A percentile compares a stretch with the other conserved stretches of the same genome.
phyloP scores from a whole-genome alignment of 2,113 vertebrate genomes.

The Ailurus styani region DNA sequence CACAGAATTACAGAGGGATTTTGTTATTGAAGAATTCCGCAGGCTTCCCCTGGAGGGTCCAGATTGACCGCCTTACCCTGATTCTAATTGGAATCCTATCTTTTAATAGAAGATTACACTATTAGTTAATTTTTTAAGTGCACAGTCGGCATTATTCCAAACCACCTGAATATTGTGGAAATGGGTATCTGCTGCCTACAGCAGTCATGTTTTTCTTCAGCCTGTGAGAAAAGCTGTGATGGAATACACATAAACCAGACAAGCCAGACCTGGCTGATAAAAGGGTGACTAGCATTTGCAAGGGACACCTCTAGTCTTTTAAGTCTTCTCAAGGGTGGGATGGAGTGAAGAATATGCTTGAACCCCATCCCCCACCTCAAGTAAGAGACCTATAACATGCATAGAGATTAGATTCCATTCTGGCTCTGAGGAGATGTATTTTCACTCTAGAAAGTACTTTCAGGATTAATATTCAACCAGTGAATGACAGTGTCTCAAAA shows the following conservation, averaged over 20 bases:
- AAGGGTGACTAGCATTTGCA: not conserved
- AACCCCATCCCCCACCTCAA: not conserved
- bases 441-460: not conserved
- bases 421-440: not conserved
- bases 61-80: not conserved
- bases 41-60: not conserved
- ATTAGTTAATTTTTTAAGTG: not conserved
- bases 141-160: not conserved
- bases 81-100: not conserved
- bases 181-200: not conserved
- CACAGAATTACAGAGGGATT: not conserved
- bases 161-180: not conserved
- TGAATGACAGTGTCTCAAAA: not conserved
- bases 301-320: not conserved
- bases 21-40: not conserved
- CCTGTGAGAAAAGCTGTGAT: not conserved
- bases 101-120: not conserved
- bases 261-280: not conserved
- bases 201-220: not conserved
- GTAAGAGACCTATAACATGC: not conserved
- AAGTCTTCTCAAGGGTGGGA: rapidly evolving
- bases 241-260: not conserved
- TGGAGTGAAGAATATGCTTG: not conserved
- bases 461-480: not conserved
- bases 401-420: not conserved